A percentile compares a stretch with the other conserved stretches of the same genome.
These are phyloP conservation scores for Salmo trutta DNA, from an alignment of 2,797 vertebrate species.

Conservation along the genomic window DNA sequence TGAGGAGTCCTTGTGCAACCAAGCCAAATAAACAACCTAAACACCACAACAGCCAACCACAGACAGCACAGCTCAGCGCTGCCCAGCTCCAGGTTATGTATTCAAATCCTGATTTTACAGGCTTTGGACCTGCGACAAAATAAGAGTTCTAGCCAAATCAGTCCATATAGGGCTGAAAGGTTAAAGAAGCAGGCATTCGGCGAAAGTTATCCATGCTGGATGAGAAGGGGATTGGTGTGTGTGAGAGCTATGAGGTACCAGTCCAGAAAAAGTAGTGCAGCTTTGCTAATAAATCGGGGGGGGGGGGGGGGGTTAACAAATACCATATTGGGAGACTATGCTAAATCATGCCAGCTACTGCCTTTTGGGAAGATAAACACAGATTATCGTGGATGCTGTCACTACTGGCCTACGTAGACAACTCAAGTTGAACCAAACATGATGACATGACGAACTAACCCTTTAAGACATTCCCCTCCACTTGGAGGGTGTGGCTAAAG, in stretches of 20 bases:
- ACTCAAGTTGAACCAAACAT: background rate
- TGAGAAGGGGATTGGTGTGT: background rate
- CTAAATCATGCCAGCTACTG: no score
- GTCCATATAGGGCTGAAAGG: background rate
- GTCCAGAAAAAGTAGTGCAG: no score
- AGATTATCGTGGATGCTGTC: background rate
- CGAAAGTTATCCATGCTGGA: background rate
- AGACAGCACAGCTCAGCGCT: background rate
- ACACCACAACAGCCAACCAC: conserved; percentile 30
- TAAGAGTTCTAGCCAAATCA: background rate
- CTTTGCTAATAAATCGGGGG: no score
- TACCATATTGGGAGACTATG: no score
- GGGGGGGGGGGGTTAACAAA: background rate
- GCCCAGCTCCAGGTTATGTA: conserved; percentile 1
- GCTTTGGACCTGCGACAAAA: background rate
- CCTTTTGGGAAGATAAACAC: no score
- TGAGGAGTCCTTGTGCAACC: conserved; percentile 26
- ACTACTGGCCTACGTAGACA: background rate
- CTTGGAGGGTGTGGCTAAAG: conserved; percentile 74
- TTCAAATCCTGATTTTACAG: conserved; percentile 5
- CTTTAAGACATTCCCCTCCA: background rate
- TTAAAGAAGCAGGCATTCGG: background rate
- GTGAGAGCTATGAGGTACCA: background rate
- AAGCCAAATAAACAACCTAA: conserved; percentile 28
- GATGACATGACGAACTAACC: background rate